Conservation (phyloP, 2,888 invertebrate genomes). For the Conus canariensis region DNA sequence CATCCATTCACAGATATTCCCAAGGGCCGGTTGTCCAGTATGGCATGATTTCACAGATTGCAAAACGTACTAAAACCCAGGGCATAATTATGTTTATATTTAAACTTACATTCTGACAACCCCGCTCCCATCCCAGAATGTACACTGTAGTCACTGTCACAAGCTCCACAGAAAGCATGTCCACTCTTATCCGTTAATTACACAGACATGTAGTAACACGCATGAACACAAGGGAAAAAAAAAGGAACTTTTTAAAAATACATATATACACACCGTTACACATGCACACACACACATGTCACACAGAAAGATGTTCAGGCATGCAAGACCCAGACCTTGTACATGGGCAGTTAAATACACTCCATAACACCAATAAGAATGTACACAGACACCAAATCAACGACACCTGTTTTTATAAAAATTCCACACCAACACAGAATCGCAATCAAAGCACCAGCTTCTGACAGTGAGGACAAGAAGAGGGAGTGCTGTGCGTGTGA, state of each 20-base stretch:
- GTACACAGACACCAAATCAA: constrained; percentile 10
- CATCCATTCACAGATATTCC: neutral
- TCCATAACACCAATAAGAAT: neutral
- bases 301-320: neutral
- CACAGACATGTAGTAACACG: neutral
- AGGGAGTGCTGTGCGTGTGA: constrained; percentile 4
- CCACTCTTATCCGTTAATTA: neutral
- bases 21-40: neutral
- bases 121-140: neutral
- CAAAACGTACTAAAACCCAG: constrained; percentile 5
- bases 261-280: neutral
- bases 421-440: constrained; percentile 23
- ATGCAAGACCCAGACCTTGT: neutral
- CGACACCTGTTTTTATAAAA: neutral
- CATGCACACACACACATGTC: neutral
- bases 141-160: neutral
- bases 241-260: constrained; percentile 7
- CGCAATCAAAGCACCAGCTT: constrained; percentile 36
- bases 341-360: neutral
- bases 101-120: neutral
- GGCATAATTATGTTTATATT: neutral
- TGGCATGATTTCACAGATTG: neutral
- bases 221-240: neutral
- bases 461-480: constrained; percentile 19
- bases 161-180: neutral